phyloP scores from a whole-genome alignment of 37 sponge, comb jelly and placozoan species.

The Beroe ovata region DNA sequence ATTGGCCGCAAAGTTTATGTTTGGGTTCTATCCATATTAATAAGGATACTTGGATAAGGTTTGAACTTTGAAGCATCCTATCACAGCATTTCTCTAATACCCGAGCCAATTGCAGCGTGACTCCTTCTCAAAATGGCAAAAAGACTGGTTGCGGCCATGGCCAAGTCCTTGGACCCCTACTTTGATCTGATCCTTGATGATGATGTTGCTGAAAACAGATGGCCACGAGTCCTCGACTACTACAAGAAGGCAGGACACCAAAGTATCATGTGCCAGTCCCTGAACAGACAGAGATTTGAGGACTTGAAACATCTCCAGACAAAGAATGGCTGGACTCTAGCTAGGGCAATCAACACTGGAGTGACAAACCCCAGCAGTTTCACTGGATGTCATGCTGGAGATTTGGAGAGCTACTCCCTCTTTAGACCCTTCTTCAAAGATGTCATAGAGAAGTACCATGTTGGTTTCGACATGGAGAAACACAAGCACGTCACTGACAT shows the following conservation, averaged over 20 bases:
- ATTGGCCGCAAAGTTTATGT: too few relatives aligned
- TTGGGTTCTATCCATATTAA: too few relatives aligned
- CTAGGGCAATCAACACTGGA: slow-evolving; percentile 74
- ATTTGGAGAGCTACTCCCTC: slow-evolving; percentile 69
- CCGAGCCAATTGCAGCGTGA: too few relatives aligned
- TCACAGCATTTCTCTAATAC: too few relatives aligned
- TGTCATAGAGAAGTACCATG: slow-evolving; percentile 72
- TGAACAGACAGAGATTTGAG: slow-evolving; percentile 70
- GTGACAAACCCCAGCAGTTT: slow-evolving; percentile 30
- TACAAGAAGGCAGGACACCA: slow-evolving; percentile 43
- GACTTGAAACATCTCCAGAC: slow-evolving; percentile 67
- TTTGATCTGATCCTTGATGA: slow-evolving; percentile 74
- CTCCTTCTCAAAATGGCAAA: slow-evolving; percentile 8
- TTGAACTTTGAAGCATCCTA: too few relatives aligned
- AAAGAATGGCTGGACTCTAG: slow-evolving; percentile 70
- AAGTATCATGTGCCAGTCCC: slow-evolving; percentile 64
- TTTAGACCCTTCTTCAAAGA: slow-evolving; percentile 68
- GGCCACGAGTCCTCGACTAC: slow-evolving; percentile 61
- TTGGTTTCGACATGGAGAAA: slow-evolving; percentile 69
- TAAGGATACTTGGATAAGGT: too few relatives aligned
- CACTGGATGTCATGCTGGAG: slow-evolving; percentile 75
- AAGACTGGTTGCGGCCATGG: slow-evolving; percentile 33
- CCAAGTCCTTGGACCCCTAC: slow-evolving; percentile 66
- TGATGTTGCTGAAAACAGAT: slow-evolving; percentile 66
- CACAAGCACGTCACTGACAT: slow-evolving; percentile 68